Evolutionary conservation across 2,888 invertebrate species (phyloP), one percentile per base, ranked within the genome.

Genomic region (Lymantria monacha): DNA sequence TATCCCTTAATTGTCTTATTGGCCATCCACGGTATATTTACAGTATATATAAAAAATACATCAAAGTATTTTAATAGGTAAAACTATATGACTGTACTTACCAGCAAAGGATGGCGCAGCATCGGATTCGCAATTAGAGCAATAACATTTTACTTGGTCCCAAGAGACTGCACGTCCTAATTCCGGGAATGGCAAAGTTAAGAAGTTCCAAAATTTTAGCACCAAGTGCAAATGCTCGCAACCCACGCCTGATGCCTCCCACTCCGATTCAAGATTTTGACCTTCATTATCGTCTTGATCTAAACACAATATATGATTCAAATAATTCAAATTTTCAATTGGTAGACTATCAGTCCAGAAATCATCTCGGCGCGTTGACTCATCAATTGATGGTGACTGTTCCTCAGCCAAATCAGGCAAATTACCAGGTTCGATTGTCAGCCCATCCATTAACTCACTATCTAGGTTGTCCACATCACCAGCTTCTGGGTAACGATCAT

Each of bases 401-500:
- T 88, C 89, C 40, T 89, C 88, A 0, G 84, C 81, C 30, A 88
- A 57, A 57, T 89, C 89, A 0, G 89, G 88, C 53, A 88, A 59
- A 46, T 87, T 88, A 0, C 80, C 83, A 0, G 83, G 76, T 44
- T 88, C 87, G 1, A 87, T 64, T 0, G 86, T 81, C 42, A 88
- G 63, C 0, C 83, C 88, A 15, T 85, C 84, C 76, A 87, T 79
- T 7, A 88, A 82, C 51, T 87, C 86, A 42, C 80, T 82, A 46
- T 87, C 88, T 8, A 88, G 66, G 45, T 81, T 82, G 22, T 88
- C 89, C 0, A 83, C 86, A 46, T 87, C 87, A 31, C 70, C 82
- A 0, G 85, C 87, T 48, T 89, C 89, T 0, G 89, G 89, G 49
- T 87, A 89, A 1, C 82, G 78, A 50, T 89, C 87, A 57, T 89